Conservation (phyloP, 2,888 invertebrate species). For the Elmis aenea region DNA sequence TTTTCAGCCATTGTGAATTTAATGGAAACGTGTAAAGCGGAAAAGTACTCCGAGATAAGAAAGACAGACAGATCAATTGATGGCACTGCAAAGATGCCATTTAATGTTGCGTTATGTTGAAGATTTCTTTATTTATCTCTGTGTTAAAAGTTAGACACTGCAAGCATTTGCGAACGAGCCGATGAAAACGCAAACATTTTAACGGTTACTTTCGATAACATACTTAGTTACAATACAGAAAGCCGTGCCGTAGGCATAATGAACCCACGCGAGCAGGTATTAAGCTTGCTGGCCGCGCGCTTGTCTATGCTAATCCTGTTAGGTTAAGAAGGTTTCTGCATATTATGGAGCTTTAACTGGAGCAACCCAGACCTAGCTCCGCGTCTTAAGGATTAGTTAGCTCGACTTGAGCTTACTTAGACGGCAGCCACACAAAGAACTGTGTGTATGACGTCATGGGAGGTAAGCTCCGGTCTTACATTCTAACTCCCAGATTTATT, state of each 20-base stretch:
- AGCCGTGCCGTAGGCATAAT: conserved; percentile 11
- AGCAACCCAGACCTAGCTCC: conserved; percentile 45
- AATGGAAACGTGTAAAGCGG: conserved; percentile 44
- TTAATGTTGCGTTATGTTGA: conserved; percentile 39
- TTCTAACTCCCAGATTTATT: conserved; percentile 41
- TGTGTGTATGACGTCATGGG: conserved; percentile 36
- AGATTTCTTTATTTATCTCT: conserved; percentile 43
- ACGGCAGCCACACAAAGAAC: conserved; percentile 42
- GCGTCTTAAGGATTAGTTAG: conserved; percentile 63
- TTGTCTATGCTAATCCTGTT: conserved; percentile 66
- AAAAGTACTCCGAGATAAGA: conserved; percentile 45
- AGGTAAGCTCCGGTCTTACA: conserved; percentile 33
- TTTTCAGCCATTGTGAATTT: conserved; percentile 38
- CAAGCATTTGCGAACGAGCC: conserved; percentile 19
- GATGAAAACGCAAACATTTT: conserved; percentile 9
- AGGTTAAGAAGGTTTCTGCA: conserved; percentile 69
- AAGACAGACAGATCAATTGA: conserved; percentile 47
- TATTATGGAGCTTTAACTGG: conserved; percentile 60
- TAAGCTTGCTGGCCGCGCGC: conserved; percentile 53
- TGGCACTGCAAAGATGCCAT: conserved; percentile 43
- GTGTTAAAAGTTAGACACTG: no score
- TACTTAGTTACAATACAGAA: conserved; percentile 4
- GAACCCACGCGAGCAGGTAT: conserved; percentile 21
- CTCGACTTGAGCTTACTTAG: conserved; percentile 47
- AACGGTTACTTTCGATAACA: conserved; percentile 8